Conservation (phyloP, 2,888 invertebrate species). For the Dastarcus helophoroides region DNA sequence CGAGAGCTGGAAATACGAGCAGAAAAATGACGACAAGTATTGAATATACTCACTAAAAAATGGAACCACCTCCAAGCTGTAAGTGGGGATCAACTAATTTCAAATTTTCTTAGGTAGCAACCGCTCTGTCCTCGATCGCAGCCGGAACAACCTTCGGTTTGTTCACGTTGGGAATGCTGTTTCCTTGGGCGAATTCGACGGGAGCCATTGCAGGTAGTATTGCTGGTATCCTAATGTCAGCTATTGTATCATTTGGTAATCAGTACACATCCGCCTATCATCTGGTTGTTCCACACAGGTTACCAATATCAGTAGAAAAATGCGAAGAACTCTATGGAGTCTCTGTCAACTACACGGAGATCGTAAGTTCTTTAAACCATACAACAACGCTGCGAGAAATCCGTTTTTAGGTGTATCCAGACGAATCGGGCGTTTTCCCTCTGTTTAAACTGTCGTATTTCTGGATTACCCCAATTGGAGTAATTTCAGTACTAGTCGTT, state of each 20-base stretch:
- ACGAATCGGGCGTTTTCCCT: conserved; percentile 45
- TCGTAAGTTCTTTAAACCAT: too few species aligned
- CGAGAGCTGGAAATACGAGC: too few species aligned
- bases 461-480: conserved; percentile 69
- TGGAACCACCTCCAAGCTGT: too few species aligned
- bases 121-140: conserved; percentile 71
- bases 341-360: too few species aligned
- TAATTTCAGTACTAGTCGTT: conserved; percentile 52
- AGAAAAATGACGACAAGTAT: too few species aligned
- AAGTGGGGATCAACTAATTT: too few species aligned
- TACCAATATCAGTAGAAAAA: conserved; percentile 40
- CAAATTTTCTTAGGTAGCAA: conserved; percentile 56
- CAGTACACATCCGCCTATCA: conserved; percentile 54
- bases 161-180: conserved; percentile 70
- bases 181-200: conserved; percentile 66
- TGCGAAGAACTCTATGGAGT: conserved; percentile 31
- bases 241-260: conserved; percentile 54
- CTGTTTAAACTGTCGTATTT: conserved; percentile 72
- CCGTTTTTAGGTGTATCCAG: conserved; percentile 24
- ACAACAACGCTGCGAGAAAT: too few species aligned
- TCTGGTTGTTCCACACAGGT: conserved; percentile 44
- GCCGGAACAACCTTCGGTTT: conserved; percentile 74
- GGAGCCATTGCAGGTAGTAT: conserved; percentile 52
- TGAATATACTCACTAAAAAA: too few species aligned
- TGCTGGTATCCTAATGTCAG: conserved; percentile 48